A percentile compares a stretch with the other conserved stretches of the same genome.
Conservation (phyloP, 2,797 vertebrate genomes). For the Gymnothorax reevesii region DNA sequence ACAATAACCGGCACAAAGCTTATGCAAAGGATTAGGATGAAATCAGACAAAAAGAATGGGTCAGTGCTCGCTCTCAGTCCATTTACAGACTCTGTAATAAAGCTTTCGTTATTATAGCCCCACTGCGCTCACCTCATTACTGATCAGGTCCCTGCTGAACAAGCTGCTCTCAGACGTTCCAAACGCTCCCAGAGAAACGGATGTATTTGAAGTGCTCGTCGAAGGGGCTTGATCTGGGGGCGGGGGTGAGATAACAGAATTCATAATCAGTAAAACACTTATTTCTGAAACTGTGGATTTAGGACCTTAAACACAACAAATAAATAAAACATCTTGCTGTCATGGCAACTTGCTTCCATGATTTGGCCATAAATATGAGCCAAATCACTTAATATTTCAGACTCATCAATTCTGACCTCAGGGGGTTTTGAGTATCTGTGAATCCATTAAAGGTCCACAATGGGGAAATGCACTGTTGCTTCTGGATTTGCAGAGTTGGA, state of each 20-base stretch:
- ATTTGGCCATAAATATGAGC: not conserved
- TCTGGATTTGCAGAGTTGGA: not conserved
- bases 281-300: not conserved
- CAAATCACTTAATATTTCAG: not conserved
- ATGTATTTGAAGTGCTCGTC: not conserved
- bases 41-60: not conserved
- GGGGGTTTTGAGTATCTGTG: not conserved
- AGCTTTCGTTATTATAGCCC: not conserved
- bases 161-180: slow-evolving; percentile 7
- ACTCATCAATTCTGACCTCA: not conserved
- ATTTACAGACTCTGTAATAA: not conserved
- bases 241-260: not conserved
- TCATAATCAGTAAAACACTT: not conserved
- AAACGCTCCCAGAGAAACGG: slow-evolving; percentile 20
- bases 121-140: slow-evolving; percentile 10
- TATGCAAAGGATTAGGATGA: not conserved
- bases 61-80: not conserved
- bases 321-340: not conserved
- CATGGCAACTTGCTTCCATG: not conserved
- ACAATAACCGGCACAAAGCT: not conserved
- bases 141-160: slow-evolving; percentile 6
- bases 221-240: slow-evolving; percentile 8
- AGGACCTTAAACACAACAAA: not conserved
- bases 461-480: not conserved
- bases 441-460: not conserved